phyloP scores from a whole-genome alignment of 2,888 invertebrate species.

The Cheilosia vulpina region DNA sequence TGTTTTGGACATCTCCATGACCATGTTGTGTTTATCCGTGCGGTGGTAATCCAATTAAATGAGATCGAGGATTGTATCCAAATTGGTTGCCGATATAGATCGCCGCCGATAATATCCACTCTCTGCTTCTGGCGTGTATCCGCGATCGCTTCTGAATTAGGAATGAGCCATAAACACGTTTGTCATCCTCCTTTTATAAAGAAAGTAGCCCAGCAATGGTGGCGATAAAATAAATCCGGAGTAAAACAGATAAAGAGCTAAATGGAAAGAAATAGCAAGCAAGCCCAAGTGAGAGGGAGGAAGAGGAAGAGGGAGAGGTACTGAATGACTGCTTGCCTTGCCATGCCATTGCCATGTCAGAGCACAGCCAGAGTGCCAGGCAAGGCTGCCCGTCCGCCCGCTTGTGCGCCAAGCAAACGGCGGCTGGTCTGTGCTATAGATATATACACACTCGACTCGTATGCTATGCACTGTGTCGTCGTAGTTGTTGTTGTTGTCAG shows the following conservation, averaged over 20 bases:
- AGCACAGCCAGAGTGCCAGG: not conserved
- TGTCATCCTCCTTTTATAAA: constrained; percentile 82
- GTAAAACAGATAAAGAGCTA: constrained; percentile 51
- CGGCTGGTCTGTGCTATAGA: not conserved
- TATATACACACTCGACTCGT: constrained; percentile 12
- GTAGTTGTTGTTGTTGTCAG: constrained; percentile 71
- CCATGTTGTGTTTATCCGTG: constrained; percentile 77
- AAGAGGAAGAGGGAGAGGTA: not conserved
- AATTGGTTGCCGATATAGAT: constrained; percentile 76
- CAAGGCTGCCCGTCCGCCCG: constrained; percentile 35
- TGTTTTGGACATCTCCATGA: constrained; percentile 90
- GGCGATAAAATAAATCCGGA: constrained; percentile 65
- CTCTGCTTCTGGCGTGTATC: constrained; percentile 66
- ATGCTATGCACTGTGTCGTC: constrained; percentile 55
- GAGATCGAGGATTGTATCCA: constrained; percentile 57
- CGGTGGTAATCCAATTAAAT: constrained; percentile 52
- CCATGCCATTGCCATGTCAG: not conserved
- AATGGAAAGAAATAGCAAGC: constrained; percentile 35
- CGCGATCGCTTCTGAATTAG: constrained; percentile 79
- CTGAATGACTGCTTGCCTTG: constrained; percentile 34
- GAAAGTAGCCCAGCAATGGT: constrained; percentile 59
- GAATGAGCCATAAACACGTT: constrained; percentile 83
- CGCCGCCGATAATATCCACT: constrained; percentile 40
- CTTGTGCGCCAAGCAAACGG: constrained; percentile 62
- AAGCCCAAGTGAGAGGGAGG: constrained; percentile 12